These are phyloP conservation scores for Ranitomeya imitator DNA, from an alignment of 2,113 vertebrate genomes.

Conservation along the genomic window DNA sequence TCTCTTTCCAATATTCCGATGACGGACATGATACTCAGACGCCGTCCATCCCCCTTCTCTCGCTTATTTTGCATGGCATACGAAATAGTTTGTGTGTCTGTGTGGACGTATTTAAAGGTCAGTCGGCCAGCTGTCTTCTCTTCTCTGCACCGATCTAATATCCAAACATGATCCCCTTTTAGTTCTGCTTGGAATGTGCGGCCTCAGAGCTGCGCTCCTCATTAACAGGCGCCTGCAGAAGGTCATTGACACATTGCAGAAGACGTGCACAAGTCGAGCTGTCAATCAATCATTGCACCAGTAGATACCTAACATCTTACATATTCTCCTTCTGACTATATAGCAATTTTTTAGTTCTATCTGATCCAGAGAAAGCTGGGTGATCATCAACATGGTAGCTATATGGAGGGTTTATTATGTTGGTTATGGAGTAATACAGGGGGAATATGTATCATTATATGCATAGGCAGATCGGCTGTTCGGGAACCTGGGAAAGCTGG, in stretches of 20 bases:
- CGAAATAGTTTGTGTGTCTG: slow-evolving; percentile 17
- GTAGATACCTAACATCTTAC: not conserved
- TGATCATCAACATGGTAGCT: not conserved
- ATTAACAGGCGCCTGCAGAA: slow-evolving; percentile 7
- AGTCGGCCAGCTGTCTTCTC: slow-evolving; percentile 20
- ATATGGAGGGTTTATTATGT: no score
- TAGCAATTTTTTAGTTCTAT: not conserved
- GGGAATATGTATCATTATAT: not conserved
- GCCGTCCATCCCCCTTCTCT: not conserved
- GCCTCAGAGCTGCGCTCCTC: not conserved
- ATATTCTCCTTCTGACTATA: not conserved
- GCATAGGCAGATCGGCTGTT: not conserved
- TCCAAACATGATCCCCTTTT: slow-evolving; percentile 31
- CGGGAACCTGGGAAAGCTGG: no score
- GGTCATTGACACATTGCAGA: slow-evolving; percentile 19
- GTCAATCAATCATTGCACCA: not conserved
- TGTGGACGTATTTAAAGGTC: slow-evolving; percentile 38
- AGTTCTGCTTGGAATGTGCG: slow-evolving; percentile 38
- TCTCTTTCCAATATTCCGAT: not conserved
- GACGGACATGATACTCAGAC: no score
- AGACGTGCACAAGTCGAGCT: not conserved
- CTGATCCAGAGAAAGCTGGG: not conserved
- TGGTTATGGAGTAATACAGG: not conserved
- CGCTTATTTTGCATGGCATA: not conserved
- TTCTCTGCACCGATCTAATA: not conserved